Evolutionary conservation across 1,140 invertebrate species (phyloP), one percentile per base, ranked within the genome.

Genomic region (Venturia canescens): DNA sequence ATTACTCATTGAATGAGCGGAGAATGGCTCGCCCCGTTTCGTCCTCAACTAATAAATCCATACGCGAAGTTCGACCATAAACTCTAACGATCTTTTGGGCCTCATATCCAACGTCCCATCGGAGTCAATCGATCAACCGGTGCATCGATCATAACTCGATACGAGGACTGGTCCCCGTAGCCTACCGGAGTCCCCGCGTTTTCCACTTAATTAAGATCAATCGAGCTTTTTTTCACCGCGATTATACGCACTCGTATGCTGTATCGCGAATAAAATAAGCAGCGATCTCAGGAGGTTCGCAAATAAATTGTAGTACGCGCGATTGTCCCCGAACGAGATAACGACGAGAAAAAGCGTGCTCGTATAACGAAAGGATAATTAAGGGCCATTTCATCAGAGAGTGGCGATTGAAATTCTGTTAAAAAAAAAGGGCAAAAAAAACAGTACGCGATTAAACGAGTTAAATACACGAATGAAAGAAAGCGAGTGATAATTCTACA

Each of bases 191-290:
- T 63, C 26, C n/a, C 60, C 26, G 3, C 60, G 21, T 63, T 63
- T 63, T 63, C 60, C 60, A 63, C 60, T 63, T 63, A 63, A 63
- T 63, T 63, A 63, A 63, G 60, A 63, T 63, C 60, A 13, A 11
- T 63, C 27, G 0, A 26, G 23, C 9, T 63, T 27, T 63, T 63
- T 63, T 63, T 63, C 60, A 23, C 6, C 27, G 15, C 26, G 15
- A 63, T 63, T 63, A 63, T 27, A 63, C 53, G 53, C 1, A n/a
- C 5, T n/a, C 53, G 9, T 18, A n/a, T 23, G 21, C n/a, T 57
- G 3, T 57, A 57, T 57, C n/a, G 13, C 3, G 16, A n/a, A 57
- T 44, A 44, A 44, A 44, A 44, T 44, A 11, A 57, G 2, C 53
- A 18, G 13, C 3, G 15, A 21, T 23, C n/a, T 57, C n/a, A n/a